Base-by-base conservation (phyloP, 2,888 invertebrate genomes). In the Epirrhoe alternata region DNA sequence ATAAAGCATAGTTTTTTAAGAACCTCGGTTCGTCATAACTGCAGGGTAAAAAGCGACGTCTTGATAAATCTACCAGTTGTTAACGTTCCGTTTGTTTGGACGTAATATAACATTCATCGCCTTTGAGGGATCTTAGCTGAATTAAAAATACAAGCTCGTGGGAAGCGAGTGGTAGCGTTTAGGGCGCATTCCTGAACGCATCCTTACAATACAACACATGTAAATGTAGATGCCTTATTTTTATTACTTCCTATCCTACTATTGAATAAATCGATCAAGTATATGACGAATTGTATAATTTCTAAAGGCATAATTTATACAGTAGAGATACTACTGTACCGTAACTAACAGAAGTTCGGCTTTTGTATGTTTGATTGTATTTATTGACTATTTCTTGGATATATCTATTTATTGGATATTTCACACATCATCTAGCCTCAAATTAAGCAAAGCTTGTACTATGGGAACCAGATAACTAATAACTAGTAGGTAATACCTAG, bases 61-160 rank as follows among this genome's bases (percentile, higher is more conserved):
- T 14, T 5, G n/a, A n/a, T 14, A 45, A 14, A 45, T 14, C 47
- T 7, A 14, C 16, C 4, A 16, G 0, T 6, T 14, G 14, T 12
- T 1, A 47, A 47, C 6, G 16, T 47, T 16, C 6, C 3, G 47
- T 47, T n/a, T 14, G 14, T 47, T 47, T 7, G 47, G 6, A 47
- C 47, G 16, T 14, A 47, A 47, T 16, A 47, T 47, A 1, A 47
- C 16, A 16, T 14, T 47, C 14, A 47, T 16, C 1, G 47, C 16
- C 47, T 47, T 7, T 16, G 6, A 47, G 6, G 12, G 14, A 47
- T 47, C 47, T 16, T 6, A 47, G 72, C 53, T 61, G 75, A 80
- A 81, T 42, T 78, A 84, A 85, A 79, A 83, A 80, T 71, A 78
- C 33, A 75, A 70, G 68, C 45, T 63, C 71, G 71, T 72, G 71